Base-by-base conservation (phyloP, 2,888 invertebrate genomes). In the Drosophila neutralis region DNA sequence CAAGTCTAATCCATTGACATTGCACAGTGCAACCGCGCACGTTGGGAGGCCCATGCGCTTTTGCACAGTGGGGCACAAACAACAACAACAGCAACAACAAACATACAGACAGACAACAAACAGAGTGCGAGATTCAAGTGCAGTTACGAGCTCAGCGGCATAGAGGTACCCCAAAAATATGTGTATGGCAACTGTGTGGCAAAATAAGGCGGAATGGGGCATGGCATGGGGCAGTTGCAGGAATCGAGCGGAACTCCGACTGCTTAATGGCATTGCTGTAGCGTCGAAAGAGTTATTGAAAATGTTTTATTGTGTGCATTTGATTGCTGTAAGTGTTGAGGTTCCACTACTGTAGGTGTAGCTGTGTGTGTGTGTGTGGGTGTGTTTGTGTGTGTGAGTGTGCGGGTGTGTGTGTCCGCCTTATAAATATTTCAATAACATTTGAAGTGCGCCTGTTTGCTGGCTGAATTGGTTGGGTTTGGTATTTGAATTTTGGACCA, bases 241-340 rank as follows among this genome's bases (percentile, higher is more conserved):
- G 48, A 31, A 27, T n/a, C 2, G 33, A 63, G 38, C 62, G 40
- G 57, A 40, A 29, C 54, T 69, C 53, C 59, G 68, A 69, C 68
- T 82, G 87, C 69, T 73, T 83, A 83, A 83, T 83, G 89, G 83
- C 71, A 81, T 64, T 63, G 85, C 53, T 69, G 76, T 65, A 71
- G 77, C 70, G 89, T 73, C 84, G 79, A 87, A 90, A 87, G 89
- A 89, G 90, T 87, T 87, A 87, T 87, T 87, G 90, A 87, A 87
- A 90, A 90, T 87, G 90, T 90, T 87, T 90, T 87, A 89, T 87
- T 90, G 89, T 87, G 73, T 90, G 89, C 83, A 88, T 89, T 87
- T 81, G 89, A 87, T 89, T 87, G 89, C 87, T 79, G 87, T 79
- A 85, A 89, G 90, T 87, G 90, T 78, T 78, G 75, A 85, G 85